Evolutionary conservation across 2,113 vertebrate species (phyloP).

Genomic region (Pao palembangensis): DNA sequence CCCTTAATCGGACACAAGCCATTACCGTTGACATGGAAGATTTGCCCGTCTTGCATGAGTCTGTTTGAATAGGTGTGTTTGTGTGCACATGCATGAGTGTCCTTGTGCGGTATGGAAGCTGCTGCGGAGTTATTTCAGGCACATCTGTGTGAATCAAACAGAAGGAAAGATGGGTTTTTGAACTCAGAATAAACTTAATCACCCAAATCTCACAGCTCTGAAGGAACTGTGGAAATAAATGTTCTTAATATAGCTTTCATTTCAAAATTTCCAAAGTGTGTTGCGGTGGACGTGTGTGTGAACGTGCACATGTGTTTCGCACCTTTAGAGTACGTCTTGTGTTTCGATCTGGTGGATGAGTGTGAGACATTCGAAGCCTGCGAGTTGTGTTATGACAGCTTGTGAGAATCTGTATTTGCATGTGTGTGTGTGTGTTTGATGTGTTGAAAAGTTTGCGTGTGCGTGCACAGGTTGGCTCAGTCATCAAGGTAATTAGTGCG

Average conservation of each 20-base stretch:
- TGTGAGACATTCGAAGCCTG: conserved; percentile 48
- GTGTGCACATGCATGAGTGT: conserved; percentile 7
- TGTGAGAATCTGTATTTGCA: conserved; percentile 20
- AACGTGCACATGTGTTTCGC: conserved; percentile 39
- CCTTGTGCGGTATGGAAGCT: conserved; percentile 9
- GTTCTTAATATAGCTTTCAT: conserved; percentile 50
- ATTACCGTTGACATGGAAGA: conserved; percentile 66
- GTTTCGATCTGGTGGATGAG: conserved; percentile 23
- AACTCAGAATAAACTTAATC: conserved; percentile 51
- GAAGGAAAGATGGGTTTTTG: conserved; percentile 28
- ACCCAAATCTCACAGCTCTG: conserved; percentile 33
- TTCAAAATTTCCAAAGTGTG: conserved; percentile 23
- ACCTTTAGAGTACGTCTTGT: conserved; percentile 55
- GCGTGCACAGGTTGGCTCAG: conserved; percentile 58
- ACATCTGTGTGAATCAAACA: conserved; percentile 46
- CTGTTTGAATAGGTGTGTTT: conserved; percentile 8
- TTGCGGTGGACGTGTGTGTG: conserved; percentile 10
- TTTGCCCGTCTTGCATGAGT: conserved; percentile 26
- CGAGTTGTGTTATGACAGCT: conserved; percentile 55
- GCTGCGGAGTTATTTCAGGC: conserved; percentile 38
- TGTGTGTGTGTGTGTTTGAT: conserved; percentile 15
- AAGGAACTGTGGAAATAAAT: conserved; percentile 10
- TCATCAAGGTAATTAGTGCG: conserved; percentile 74
- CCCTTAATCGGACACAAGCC: conserved; percentile 64
- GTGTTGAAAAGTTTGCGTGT: conserved; percentile 20